Evolutionary conservation across 1,140 invertebrate species (phyloP), one percentile per base, ranked within the genome.

Genomic region (Bombus superbus): DNA sequence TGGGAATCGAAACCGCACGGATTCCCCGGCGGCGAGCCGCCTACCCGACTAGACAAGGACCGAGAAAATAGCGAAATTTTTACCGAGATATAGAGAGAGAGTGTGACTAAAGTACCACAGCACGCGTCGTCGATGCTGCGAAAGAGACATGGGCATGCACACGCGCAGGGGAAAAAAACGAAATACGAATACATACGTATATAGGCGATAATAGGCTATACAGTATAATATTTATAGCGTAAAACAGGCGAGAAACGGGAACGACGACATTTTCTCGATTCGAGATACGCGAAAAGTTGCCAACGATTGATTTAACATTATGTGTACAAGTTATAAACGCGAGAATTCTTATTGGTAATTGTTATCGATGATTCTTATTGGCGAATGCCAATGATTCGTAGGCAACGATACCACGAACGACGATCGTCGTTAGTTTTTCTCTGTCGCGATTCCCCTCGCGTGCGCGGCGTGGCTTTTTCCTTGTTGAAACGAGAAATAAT

Each of bases 1-100:
- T 75, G 78, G 57, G 69, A 81, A 85, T 86, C 80, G 85, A 83
- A 83, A 69, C 72, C 62, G 73, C 80, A 69, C 53, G 80, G 85
- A 83, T 86, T 83, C 80, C 71, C 84, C 59, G 79, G 35, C 64
- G 74, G 74, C 74, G 40, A 35, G 64, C 59, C 35, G 47, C 15
- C 78, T 64, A 69, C 71, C 44, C 44, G 84, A 10, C 83, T 85
- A 79, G 83, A 71, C 75, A 53, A 28, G 35, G 69, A 22, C 53
- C 83, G 84, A 81, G 42, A 73, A 74, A 81, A 81, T 80, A 64
- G 83, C 77, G 69, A 85, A 59, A 80, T 74, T 73, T 68, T 81
- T 73, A n/a, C 32, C 28, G 25, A 32, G 25, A 44, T 18, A 11
- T 13, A 18, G 3, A 28, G 15, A 76, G 15, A 76, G 25, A 38